These are phyloP conservation scores for Strix uralensis DNA, from an alignment of 2,113 vertebrate species.

Conservation along the genomic window DNA sequence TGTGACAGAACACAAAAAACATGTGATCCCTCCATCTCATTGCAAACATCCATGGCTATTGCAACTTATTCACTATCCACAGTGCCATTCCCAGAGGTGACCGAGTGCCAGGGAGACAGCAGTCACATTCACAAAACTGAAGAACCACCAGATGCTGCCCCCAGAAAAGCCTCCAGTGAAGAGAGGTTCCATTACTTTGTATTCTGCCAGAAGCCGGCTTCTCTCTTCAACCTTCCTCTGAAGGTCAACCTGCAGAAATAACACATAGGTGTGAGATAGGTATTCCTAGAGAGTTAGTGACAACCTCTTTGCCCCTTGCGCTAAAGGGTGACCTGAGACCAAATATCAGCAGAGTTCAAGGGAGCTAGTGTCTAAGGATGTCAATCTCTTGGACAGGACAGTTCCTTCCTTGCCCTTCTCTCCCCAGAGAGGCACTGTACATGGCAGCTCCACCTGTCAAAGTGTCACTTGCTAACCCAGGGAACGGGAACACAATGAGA, in stretches of 20 bases:
- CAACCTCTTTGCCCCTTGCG: background rate
- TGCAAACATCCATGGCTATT: background rate
- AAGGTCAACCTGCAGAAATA: constrained; percentile 81
- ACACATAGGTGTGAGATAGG: background rate
- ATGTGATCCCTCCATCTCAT: background rate
- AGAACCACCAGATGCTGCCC: background rate
- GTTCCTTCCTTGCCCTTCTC: background rate
- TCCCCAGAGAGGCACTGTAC: background rate
- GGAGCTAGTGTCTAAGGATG: background rate
- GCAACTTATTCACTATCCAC: background rate
- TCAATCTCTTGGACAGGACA: background rate
- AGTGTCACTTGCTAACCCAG: background rate
- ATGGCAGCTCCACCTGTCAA: background rate
- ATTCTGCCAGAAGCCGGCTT: constrained; percentile 84
- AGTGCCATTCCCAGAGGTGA: background rate
- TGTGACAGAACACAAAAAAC: background rate
- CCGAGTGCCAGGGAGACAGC: background rate
- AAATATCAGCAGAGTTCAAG: background rate
- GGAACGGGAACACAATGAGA: background rate
- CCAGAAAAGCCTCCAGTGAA: background rate
- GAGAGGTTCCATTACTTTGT: constrained; percentile 75
- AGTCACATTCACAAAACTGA: background rate
- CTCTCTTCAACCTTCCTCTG: constrained; percentile 94
- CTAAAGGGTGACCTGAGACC: background rate
- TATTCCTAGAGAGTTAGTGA: background rate